Conservation (phyloP, 2,797 vertebrate genomes). For the Fratercula arctica region DNA sequence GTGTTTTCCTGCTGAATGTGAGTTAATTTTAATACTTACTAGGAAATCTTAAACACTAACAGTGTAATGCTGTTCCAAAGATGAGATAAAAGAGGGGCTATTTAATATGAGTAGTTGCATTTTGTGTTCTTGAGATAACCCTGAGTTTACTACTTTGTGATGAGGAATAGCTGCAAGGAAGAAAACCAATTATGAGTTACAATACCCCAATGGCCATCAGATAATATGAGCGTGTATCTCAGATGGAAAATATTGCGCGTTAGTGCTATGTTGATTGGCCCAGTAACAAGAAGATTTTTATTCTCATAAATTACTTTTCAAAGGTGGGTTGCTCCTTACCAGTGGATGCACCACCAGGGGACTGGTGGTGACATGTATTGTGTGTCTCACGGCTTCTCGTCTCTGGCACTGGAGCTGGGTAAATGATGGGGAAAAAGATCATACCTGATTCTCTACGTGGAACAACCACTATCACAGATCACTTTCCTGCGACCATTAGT, state of each 20-base stretch:
- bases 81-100: not conserved
- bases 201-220: not conserved
- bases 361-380: not conserved
- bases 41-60: not conserved
- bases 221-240: not conserved
- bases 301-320: not conserved
- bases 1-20: not conserved
- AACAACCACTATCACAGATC: not conserved
- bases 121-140: not conserved
- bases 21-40: not conserved
- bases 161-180: not conserved
- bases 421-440: not conserved
- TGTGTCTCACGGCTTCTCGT: not conserved
- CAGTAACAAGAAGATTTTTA: not conserved
- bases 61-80: not conserved
- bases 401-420: not conserved
- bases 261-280: not conserved
- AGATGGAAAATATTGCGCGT: not conserved
- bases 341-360: not conserved
- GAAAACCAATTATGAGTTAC: not conserved
- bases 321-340: not conserved
- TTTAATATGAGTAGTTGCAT: not conserved
- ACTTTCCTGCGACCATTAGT: not conserved
- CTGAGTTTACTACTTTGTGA: not conserved
- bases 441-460: not conserved